Conservation (phyloP, 2,888 invertebrate genomes). For the Willowsia nigromaculata region DNA sequence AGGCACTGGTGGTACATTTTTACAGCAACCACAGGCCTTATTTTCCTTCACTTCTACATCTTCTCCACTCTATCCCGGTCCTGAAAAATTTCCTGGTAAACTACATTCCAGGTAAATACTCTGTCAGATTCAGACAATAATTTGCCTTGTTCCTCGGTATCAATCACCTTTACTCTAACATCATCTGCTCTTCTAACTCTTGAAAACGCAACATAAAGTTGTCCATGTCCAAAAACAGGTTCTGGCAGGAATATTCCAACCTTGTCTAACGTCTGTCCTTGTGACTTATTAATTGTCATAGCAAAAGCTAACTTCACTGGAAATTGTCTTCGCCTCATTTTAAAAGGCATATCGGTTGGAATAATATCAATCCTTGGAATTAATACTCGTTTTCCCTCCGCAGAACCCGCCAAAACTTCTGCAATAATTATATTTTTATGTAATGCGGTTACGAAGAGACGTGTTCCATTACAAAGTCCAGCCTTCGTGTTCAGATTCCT, state of each 20-base stretch:
- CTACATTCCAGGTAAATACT: conserved; percentile 57
- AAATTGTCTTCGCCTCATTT: conserved; percentile 78
- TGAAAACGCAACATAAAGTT: conserved; percentile 67
- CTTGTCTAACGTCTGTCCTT: conserved; percentile 79
- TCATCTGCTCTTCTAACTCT: conserved; percentile 2
- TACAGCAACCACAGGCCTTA: neutral
- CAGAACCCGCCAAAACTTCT: conserved; percentile 52
- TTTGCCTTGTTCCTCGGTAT: conserved; percentile 40
- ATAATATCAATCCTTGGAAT: conserved; percentile 78
- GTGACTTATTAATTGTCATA: conserved; percentile 79
- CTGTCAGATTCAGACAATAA: neutral
- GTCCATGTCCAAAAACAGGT: conserved; percentile 71
- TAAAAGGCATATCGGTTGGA: conserved; percentile 73
- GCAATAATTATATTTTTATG: too few species aligned
- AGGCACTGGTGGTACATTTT: conserved; percentile 54
- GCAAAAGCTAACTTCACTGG: conserved; percentile 79
- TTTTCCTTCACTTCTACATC: neutral
- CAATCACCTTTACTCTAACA: conserved; percentile 20
- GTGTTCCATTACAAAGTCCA: too few species aligned
- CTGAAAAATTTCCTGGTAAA: conserved; percentile 39
- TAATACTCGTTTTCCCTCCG: conserved; percentile 71
- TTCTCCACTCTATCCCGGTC: neutral
- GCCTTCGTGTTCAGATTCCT: too few species aligned
- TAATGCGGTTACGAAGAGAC: too few species aligned
- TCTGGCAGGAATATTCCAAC: conserved; percentile 75